Evolutionary conservation across 2,888 invertebrate genomes (phyloP).

Genomic region (Polyommatus icarus): DNA sequence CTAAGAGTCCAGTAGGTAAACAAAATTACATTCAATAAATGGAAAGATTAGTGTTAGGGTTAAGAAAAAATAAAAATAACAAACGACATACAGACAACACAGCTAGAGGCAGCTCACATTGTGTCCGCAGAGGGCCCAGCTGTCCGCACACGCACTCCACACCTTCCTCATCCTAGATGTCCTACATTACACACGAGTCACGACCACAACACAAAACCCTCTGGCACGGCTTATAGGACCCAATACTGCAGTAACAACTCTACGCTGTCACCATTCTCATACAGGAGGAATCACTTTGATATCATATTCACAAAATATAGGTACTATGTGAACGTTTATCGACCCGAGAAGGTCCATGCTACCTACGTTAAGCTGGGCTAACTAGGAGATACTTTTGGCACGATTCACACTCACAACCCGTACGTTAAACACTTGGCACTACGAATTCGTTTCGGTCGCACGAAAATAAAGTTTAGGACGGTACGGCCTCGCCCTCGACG

Average conservation of each 20-base stretch:
- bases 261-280: neutral
- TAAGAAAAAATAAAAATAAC: slow-evolving; percentile 47
- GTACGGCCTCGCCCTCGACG: slow-evolving; percentile 50
- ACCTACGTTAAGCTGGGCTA: neutral
- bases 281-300: neutral
- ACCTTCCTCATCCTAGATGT: slow-evolving; percentile 70
- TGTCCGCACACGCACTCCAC: slow-evolving; percentile 78
- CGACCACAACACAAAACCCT: neutral
- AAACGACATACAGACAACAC: slow-evolving; percentile 77
- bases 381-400: neutral
- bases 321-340: neutral
- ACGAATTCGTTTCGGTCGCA: slow-evolving; percentile 15
- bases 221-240: neutral
- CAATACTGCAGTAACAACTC: neutral
- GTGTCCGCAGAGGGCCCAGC: slow-evolving; percentile 76
- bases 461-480: slow-evolving; percentile 50
- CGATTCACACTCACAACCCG: neutral
- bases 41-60: slow-evolving; percentile 33
- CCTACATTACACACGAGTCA: neutral
- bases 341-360: neutral
- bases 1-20: slow-evolving; percentile 9
- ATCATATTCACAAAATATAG: neutral
- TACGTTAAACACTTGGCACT: slow-evolving; percentile 1
- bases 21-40: slow-evolving; percentile 20
- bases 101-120: slow-evolving; percentile 75